Conservation (phyloP, 1,140 invertebrate genomes). For the Drepana arcuata region DNA sequence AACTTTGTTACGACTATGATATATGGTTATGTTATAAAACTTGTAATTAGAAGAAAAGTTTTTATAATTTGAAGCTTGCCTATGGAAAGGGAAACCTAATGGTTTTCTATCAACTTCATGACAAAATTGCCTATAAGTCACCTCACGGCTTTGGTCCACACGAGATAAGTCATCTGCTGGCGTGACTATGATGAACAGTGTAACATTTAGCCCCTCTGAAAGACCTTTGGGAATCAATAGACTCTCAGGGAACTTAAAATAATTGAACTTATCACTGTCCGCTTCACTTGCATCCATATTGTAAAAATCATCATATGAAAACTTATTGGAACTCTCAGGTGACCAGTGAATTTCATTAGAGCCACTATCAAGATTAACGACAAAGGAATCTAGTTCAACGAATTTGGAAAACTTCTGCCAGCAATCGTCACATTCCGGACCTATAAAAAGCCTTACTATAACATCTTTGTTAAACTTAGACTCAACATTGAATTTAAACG, state of each 20-base stretch:
- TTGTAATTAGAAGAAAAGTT: constrained; percentile 34
- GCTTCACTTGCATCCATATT: constrained; percentile 23
- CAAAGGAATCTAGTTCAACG: constrained; percentile 43
- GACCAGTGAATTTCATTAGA: constrained; percentile 38
- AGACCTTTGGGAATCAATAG: constrained; percentile 46
- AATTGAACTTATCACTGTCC: constrained; percentile 32
- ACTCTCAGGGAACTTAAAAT: constrained; percentile 50
- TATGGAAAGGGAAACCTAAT: constrained; percentile 56
- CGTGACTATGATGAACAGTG: constrained; percentile 45
- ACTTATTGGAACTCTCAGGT: constrained; percentile 27
- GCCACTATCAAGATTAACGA: constrained; percentile 29
- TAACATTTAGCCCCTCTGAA: constrained; percentile 40
- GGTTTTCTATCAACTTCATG: constrained; percentile 30
- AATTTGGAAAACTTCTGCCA: constrained; percentile 36
- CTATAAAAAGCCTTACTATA: constrained; percentile 72
- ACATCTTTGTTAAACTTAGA: constrained; percentile 56
- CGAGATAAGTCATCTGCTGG: constrained; percentile 16
- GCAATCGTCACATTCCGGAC: constrained; percentile 60
- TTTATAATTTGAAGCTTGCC: constrained; percentile 21
- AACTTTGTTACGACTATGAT: constrained; percentile 31
- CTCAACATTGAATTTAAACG: constrained; percentile 67
- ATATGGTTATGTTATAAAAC: constrained; percentile 48
- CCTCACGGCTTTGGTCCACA: constrained; percentile 8
- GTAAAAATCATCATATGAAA: constrained; percentile 38
- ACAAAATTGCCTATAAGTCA: constrained; percentile 14